Conservation (phyloP, 2,113 vertebrate genomes). For the Macroglossus sobrinus region DNA sequence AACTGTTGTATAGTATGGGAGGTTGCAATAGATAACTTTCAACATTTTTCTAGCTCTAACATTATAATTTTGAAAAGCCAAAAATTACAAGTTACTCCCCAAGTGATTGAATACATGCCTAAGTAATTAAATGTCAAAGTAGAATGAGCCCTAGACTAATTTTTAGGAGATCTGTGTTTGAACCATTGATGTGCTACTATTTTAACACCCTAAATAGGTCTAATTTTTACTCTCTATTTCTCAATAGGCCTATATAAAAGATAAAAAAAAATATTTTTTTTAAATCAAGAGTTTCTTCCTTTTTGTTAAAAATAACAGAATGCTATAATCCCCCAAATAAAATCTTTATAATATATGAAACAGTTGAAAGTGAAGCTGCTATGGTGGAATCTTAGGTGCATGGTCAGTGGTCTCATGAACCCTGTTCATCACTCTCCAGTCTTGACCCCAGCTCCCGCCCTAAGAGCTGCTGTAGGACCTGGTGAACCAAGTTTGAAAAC, state of each 20-base stretch:
- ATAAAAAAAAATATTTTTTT: background rate
- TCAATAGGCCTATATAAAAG: background rate
- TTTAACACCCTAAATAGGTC: background rate
- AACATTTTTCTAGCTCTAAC: conserved; percentile 22
- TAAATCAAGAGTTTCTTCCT: background rate
- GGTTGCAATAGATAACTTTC: background rate
- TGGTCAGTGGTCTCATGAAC: background rate
- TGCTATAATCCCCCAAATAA: background rate
- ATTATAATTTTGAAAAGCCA: conserved; percentile 37
- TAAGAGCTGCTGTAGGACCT: background rate
- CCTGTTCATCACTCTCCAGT: background rate
- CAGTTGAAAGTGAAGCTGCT: background rate
- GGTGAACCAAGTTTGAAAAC: background rate
- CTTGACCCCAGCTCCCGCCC: background rate
- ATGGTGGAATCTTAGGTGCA: background rate
- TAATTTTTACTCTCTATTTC: background rate
- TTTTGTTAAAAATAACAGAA: background rate
- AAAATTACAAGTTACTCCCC: conserved; percentile 10
- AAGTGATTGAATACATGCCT: background rate
- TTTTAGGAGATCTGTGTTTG: background rate
- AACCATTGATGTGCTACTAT: background rate
- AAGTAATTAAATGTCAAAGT: background rate
- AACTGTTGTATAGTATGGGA: background rate
- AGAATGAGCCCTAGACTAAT: background rate
- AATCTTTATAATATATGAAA: background rate